Conservation (phyloP, 53 echinoderm and acorn worm genomes). For the Stichopus horrens region DNA sequence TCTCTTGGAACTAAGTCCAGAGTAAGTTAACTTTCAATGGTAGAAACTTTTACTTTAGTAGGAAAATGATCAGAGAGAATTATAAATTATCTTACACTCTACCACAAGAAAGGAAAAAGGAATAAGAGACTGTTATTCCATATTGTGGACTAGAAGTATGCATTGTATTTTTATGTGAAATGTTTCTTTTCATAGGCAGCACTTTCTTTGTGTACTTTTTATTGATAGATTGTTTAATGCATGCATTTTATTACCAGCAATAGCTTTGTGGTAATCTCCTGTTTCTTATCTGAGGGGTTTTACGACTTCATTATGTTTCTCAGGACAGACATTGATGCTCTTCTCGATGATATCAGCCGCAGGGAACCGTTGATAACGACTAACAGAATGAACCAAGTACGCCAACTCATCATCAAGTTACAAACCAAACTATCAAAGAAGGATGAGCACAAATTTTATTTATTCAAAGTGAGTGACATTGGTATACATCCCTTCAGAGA, state of each 20-base stretch:
- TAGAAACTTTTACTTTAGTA: background rate
- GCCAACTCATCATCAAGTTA: slow-evolving; percentile 86
- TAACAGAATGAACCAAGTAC: slow-evolving; percentile 81
- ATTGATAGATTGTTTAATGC: too few species aligned
- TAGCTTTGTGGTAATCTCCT: too few species aligned
- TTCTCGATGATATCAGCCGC: slow-evolving; percentile 83
- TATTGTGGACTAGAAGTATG: too few species aligned
- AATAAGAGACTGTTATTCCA: too few species aligned
- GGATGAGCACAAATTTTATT: slow-evolving; percentile 95
- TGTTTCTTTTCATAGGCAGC: too few species aligned
- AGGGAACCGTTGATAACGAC: slow-evolving; percentile 91
- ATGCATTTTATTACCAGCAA: too few species aligned
- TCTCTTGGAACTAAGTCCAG: slow-evolving; percentile 84
- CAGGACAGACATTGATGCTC: slow-evolving; percentile 85
- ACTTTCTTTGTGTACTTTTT: too few species aligned
- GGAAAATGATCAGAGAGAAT: background rate
- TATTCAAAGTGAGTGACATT: slow-evolving; percentile 73
- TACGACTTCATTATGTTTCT: background rate
- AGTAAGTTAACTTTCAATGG: slow-evolving; percentile 61
- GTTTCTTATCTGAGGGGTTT: too few species aligned
- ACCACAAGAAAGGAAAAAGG: too few species aligned
- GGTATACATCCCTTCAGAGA: background rate
- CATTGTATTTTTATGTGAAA: too few species aligned
- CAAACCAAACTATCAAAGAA: slow-evolving; percentile 81
- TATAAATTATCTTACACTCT: background rate